These are phyloP conservation scores for Thamnaconus septentrionalis DNA, from an alignment of 2,113 vertebrate species.

Conservation along the genomic window DNA sequence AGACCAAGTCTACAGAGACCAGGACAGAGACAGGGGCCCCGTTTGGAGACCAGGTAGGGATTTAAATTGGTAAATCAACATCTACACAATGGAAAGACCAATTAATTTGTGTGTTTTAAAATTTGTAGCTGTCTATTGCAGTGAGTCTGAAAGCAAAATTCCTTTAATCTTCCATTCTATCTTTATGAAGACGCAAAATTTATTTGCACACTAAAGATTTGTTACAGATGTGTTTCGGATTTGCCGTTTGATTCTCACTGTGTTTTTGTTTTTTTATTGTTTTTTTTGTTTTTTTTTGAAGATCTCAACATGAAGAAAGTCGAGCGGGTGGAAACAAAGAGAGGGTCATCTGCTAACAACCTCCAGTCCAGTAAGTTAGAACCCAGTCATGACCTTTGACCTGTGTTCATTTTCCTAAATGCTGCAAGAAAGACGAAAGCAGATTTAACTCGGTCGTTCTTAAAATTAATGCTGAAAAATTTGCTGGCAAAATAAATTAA, in stretches of 20 bases:
- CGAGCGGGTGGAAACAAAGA: slow-evolving; percentile 38
- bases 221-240: not conserved
- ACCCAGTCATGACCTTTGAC: not conserved
- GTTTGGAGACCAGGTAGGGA: slow-evolving; percentile 58
- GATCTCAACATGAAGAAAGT: slow-evolving; percentile 68
- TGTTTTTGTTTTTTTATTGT: not conserved
- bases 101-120: no score
- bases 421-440: not conserved
- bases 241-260: not conserved
- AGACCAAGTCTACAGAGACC: slow-evolving; percentile 42
- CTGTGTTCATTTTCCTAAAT: not conserved
- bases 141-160: no score
- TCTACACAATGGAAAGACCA: no score
- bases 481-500: no score
- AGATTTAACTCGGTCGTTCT: no score
- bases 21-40: slow-evolving; percentile 34
- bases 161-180: no score
- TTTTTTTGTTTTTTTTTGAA: slow-evolving; percentile 22
- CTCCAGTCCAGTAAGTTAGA: slow-evolving; percentile 42
- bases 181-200: no score
- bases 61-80: not conserved
- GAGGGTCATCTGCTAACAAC: slow-evolving; percentile 13
- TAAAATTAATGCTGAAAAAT: no score
- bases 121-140: no score
- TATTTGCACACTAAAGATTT: no score